These are phyloP conservation scores for Isotomurus palustris DNA, from an alignment of 2,888 invertebrate genomes.

Conservation along the genomic window DNA sequence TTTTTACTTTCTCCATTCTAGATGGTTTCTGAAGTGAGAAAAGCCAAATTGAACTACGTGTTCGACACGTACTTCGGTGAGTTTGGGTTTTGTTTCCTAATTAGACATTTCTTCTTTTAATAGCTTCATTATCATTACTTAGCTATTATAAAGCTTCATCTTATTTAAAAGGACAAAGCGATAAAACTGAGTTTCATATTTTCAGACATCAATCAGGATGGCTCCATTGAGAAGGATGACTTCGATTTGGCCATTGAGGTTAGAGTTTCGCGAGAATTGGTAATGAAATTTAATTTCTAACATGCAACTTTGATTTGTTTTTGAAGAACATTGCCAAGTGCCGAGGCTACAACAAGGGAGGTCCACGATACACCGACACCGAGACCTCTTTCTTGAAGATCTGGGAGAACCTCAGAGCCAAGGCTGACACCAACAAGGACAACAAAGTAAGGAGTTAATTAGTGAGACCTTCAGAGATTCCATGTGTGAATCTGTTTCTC, in stretches of 20 bases:
- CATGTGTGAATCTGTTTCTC: not conserved
- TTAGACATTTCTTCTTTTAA: not conserved
- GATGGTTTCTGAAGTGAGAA: slow-evolving; percentile 72
- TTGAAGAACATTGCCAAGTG: slow-evolving; percentile 77
- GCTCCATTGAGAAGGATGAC: slow-evolving; percentile 83
- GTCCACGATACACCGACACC: slow-evolving; percentile 71
- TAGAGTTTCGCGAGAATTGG: slow-evolving; percentile 49
- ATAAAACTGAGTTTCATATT: slow-evolving; percentile 46
- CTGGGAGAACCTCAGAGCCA: slow-evolving; percentile 79
- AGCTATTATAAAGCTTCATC: not conserved
- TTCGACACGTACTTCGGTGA: slow-evolving; percentile 89
- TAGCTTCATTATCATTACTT: not conserved
- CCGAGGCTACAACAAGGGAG: slow-evolving; percentile 73
- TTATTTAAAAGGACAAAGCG: not conserved
- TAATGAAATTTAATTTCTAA: slow-evolving; percentile 46
- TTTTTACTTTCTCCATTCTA: slow-evolving; percentile 8
- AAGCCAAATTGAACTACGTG: slow-evolving; percentile 83
- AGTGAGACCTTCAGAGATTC: not conserved
- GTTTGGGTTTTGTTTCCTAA: slow-evolving; percentile 48
- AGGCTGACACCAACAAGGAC: slow-evolving; percentile 82
- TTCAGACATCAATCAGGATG: slow-evolving; percentile 86
- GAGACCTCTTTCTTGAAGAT: slow-evolving; percentile 77
- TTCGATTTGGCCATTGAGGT: slow-evolving; percentile 87
- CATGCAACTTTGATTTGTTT: not conserved
- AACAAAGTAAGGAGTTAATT: slow-evolving; percentile 62